phyloP scores from a whole-genome alignment of 2,113 vertebrate species.

The Malurus elegans region DNA sequence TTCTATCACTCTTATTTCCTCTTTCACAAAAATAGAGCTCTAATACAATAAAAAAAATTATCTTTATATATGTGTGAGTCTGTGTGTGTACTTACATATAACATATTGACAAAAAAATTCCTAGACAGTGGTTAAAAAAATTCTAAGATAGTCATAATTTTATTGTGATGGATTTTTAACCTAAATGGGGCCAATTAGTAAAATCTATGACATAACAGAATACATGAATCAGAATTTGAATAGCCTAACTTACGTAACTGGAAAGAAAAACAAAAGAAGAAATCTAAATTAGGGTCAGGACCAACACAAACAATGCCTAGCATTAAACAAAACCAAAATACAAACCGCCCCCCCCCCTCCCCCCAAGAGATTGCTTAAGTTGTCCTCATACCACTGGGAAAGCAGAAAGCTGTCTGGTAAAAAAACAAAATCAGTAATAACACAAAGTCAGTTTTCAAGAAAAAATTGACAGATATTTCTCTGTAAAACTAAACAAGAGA shows the following conservation, averaged over 20 bases:
- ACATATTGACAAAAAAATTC: background rate
- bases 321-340: background rate
- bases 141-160: background rate
- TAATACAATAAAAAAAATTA: background rate
- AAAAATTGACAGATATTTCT: background rate
- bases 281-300: background rate
- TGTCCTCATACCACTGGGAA: background rate
- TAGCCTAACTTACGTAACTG: background rate
- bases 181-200: background rate
- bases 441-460: background rate
- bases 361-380: background rate
- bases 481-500: background rate
- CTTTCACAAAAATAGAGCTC: background rate
- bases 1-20: background rate
- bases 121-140: background rate
- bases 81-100: background rate
- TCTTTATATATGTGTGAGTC: background rate
- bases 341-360: rapidly evolving
- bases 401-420: background rate
- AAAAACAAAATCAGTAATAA: background rate
- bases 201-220: background rate
- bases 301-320: background rate
- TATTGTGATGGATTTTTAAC: background rate
- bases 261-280: background rate
- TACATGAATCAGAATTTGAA: background rate